Evolutionary conservation across 2,888 invertebrate genomes (phyloP), one percentile per base, ranked within the genome.

Genomic region (Stenotaenia linearis): DNA sequence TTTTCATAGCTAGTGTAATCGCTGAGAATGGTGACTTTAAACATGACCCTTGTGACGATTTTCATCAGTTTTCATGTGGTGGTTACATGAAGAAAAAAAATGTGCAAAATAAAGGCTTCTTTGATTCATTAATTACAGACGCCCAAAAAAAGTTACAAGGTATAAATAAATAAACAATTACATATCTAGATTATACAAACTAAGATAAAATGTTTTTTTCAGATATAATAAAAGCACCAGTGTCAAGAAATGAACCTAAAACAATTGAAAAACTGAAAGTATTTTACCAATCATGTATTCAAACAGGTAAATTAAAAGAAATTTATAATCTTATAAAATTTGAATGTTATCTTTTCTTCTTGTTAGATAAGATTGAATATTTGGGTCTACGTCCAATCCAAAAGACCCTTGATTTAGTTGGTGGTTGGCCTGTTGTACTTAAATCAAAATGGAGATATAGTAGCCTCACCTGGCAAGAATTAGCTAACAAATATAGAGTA

Each of bases 261-360:
- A 75, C 76, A 12, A 23, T 35, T 18, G 35, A 37, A 12, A 75
- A 75, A 18, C 12, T 37, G 18, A 75, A 75, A 75, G 32, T 23
- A 37, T 75, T 75, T 37, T 75, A 75, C 32, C 76, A 75, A 75
- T 75, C 76, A 23, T 75, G 76, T 32, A 75, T 37, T 18, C 21
- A 75, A 4, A 23, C 23, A 75, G 35, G 76, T 75, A 75, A 37
- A 23, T 37, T 0, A 1, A 23, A 23, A 9, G 7, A 74, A 74
- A 37, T n/a, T 37, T 75, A 9, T 15, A 3, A 6, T 23, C 1
- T 18, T 9, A 15, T 18, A 30, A 4, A 12, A 23, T 12, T 74
- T 23, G n/a, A 74, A 74, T 30, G 6, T 30, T 4, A 10, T 37
- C 15, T 30, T 18, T 28, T 37, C 21, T 2, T 30, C n/a, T 75